phyloP scores from a whole-genome alignment of 37 sponge, comb jelly and placozoan species.

The Hexactinellida sp. region DNA sequence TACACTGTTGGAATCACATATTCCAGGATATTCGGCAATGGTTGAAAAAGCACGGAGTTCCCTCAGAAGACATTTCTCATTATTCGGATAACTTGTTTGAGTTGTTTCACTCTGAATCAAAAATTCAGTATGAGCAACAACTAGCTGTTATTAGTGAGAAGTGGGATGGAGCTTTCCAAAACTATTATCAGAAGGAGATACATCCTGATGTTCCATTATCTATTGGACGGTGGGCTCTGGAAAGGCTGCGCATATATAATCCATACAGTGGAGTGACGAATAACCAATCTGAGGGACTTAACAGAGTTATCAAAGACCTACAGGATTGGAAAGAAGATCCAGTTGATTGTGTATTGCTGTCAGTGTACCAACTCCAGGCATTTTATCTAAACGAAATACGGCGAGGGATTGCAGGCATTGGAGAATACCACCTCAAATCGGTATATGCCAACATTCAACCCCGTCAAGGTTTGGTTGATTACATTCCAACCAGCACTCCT shows the following conservation, averaged over 20 bases:
- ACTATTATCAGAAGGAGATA: not conserved
- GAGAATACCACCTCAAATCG: constrained; percentile 22
- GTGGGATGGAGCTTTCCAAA: constrained; percentile 2
- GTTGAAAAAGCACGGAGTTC: constrained; percentile 13
- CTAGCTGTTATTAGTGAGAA: not conserved
- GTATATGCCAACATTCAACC: not conserved
- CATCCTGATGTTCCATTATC: not conserved
- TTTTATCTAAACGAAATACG: constrained; percentile 42
- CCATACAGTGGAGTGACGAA: constrained; percentile 45
- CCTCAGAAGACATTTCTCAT: not conserved
- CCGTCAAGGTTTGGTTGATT: not conserved
- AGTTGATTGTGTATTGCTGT: constrained; percentile 24
- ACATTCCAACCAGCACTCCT: not conserved
- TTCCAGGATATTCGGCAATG: not conserved
- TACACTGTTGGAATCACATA: constrained; percentile 19
- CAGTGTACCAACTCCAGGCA: constrained; percentile 34
- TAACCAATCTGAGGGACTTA: constrained; percentile 45
- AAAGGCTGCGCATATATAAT: constrained; percentile 22
- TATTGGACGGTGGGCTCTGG: constrained; percentile 18
- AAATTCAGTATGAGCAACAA: not conserved
- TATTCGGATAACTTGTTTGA: not conserved
- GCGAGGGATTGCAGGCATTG: constrained; percentile 33
- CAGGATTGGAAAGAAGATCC: constrained; percentile 34
- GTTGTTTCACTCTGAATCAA: not conserved
- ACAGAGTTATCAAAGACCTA: constrained; percentile 18